These are phyloP conservation scores for sheep (Ovis aries) DNA, from an alignment of 2,113 vertebrate genomes.

Conservation along the genomic window ARS-UI_Ramb_v3.0 NC_056057.1:19673501-19674000, in stretches of 20 bases:
- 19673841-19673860: neutral
- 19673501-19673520: neutral
- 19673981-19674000: neutral
- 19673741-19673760: neutral
- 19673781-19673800: neutral
- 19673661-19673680: neutral
- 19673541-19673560: neutral
- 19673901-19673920: neutral
- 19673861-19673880: neutral
- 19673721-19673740: neutral
- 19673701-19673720: neutral
- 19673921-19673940: neutral
- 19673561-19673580: neutral
- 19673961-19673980: neutral
- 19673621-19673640: neutral
- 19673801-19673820: neutral
- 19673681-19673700: neutral
- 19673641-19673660: neutral
- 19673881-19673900: neutral
- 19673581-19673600: neutral
- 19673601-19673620: neutral
- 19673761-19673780: neutral
- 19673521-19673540: neutral
- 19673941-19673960: neutral
- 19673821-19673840: neutral